Conservation (phyloP, 1,140 invertebrate species). For the Potamilus streckersoni region DNA sequence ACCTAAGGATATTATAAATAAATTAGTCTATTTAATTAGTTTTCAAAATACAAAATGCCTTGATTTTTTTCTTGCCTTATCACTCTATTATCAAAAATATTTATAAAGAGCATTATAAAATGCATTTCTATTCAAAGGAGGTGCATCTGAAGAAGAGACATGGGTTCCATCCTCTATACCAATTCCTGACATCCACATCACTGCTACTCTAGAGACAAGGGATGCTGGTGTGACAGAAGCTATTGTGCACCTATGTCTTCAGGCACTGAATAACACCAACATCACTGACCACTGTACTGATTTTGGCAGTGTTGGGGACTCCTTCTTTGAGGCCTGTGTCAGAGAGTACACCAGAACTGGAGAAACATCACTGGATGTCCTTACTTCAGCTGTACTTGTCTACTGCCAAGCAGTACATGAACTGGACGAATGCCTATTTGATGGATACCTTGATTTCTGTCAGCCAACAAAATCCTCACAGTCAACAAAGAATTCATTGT, state of each 20-base stretch:
- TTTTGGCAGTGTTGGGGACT: slow-evolving; percentile 13
- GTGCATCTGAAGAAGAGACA: not conserved
- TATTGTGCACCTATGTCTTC: slow-evolving; percentile 1
- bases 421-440: slow-evolving; percentile 23
- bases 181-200: slow-evolving; percentile 1
- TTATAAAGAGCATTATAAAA: too few species aligned
- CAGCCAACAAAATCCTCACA: slow-evolving; percentile 1
- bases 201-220: slow-evolving; percentile 1
- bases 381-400: slow-evolving; percentile 9
- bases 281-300: slow-evolving; percentile 9
- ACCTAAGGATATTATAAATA: too few species aligned
- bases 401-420: slow-evolving; percentile 17
- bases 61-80: too few species aligned
- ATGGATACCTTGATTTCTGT: slow-evolving; percentile 27
- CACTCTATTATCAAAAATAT: too few species aligned
- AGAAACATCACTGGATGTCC: not conserved
- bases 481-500: not conserved
- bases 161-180: slow-evolving; percentile 23
- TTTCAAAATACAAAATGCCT: too few species aligned
- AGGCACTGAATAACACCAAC: slow-evolving; percentile 10
- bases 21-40: too few species aligned
- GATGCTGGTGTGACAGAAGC: not conserved
- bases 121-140: too few species aligned
- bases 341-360: slow-evolving; percentile 15
- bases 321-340: slow-evolving; percentile 29